These are phyloP conservation scores for Lasioglossum baleicum DNA, from an alignment of 1,140 invertebrate species.

Conservation along the genomic window DNA sequence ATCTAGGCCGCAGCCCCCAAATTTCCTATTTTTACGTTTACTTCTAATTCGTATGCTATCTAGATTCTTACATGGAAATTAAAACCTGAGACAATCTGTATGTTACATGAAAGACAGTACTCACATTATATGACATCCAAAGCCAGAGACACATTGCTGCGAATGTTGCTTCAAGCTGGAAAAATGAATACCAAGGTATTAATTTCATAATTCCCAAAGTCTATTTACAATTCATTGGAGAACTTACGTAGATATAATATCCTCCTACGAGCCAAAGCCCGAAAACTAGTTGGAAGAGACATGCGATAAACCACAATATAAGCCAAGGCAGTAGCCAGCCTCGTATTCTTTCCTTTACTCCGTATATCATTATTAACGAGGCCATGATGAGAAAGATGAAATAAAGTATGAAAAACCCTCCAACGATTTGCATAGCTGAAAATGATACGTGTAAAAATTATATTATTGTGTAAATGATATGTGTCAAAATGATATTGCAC, in stretches of 20 bases:
- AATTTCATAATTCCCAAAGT: background rate
- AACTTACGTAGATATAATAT: conserved; percentile 94
- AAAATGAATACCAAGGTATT: conserved; percentile 62
- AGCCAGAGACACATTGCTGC: conserved; percentile 87
- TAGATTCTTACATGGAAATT: too few species aligned
- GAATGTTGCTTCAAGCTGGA: conserved; percentile 88
- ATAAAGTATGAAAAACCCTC: conserved; percentile 86
- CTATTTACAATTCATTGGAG: background rate
- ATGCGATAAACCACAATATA: conserved; percentile 84
- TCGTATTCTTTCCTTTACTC: conserved; percentile 83
- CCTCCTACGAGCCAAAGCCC: conserved; percentile 91
- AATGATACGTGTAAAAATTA: conserved; percentile 56
- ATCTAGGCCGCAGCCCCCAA: too few species aligned
- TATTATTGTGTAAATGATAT: conserved; percentile 64
- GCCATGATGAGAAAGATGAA: conserved; percentile 85
- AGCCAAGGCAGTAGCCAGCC: conserved; percentile 92
- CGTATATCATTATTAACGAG: conserved; percentile 82
- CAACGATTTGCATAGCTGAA: conserved; percentile 88
- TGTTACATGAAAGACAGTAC: conserved; percentile 66
- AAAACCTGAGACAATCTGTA: too few species aligned
- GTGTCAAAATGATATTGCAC: background rate
- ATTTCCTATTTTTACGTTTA: too few species aligned
- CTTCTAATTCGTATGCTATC: too few species aligned
- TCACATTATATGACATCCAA: conserved; percentile 92
- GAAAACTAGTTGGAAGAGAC: conserved; percentile 88